Evolutionary conservation across 35 echinoderm and acorn worm species (phyloP).

Genomic region (Apostichopus japonicus): DNA sequence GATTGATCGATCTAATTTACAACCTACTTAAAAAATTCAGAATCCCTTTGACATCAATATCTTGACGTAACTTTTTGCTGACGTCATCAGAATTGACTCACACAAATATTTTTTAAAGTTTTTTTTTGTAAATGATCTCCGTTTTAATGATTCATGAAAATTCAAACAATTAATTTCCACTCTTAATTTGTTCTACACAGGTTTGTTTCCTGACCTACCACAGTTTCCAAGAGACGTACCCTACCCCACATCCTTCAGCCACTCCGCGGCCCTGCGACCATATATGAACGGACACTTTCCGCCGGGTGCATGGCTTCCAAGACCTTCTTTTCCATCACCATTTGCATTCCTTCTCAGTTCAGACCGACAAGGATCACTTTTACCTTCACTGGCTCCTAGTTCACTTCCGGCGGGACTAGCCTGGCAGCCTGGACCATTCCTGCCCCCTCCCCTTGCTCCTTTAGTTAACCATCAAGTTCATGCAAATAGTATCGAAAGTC

Average conservation of each 20-base stretch:
- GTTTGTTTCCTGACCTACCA: constrained; percentile 45
- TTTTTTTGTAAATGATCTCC: too few relatives aligned
- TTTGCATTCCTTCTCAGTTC: constrained; percentile 51
- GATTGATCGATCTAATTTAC: too few relatives aligned
- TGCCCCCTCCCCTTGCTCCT: constrained; percentile 54
- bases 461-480: constrained; percentile 70
- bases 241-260: constrained; percentile 34
- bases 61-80: too few relatives aligned
- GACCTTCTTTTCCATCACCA: constrained; percentile 42
- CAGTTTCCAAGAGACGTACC: constrained; percentile 39
- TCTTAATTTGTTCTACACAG: constrained; percentile 10
- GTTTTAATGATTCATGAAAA: too few relatives aligned
- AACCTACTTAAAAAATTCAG: too few relatives aligned
- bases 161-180: not conserved
- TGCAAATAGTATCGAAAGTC: constrained; percentile 93
- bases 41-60: too few relatives aligned
- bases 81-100: too few relatives aligned
- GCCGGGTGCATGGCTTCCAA: constrained; percentile 36
- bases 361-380: constrained; percentile 56
- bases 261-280: constrained; percentile 28
- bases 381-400: constrained; percentile 23
- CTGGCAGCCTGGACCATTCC: constrained; percentile 56
- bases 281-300: constrained; percentile 57
- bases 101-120: too few relatives aligned
- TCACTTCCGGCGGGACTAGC: constrained; percentile 50